Conservation (phyloP, 2,113 vertebrate genomes). For the Oenanthe oenanthe region DNA sequence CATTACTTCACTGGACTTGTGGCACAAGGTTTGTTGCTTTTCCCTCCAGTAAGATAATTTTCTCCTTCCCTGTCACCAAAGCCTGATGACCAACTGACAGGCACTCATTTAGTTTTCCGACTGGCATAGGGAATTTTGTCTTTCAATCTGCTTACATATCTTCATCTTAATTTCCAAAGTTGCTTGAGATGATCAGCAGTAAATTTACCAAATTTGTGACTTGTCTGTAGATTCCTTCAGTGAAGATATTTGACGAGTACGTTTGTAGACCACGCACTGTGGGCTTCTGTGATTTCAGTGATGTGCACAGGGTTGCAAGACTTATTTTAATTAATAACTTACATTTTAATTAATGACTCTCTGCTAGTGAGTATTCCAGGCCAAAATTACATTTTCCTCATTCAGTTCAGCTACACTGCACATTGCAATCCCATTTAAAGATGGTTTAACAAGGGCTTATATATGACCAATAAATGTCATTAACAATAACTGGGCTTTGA, state of each 20-base stretch:
- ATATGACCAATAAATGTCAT: not conserved
- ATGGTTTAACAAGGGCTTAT: not conserved
- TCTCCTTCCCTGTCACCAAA: not conserved
- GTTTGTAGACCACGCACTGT: not conserved
- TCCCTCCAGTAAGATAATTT: not conserved
- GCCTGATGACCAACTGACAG: not conserved
- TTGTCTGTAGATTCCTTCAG: not conserved
- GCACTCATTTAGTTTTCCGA: not conserved
- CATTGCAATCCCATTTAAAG: not conserved
- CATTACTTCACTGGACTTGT: not conserved
- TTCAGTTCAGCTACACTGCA: not conserved
- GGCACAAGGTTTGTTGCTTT: not conserved
- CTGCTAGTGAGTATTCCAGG: not conserved
- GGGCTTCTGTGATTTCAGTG: not conserved
- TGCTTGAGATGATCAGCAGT: not conserved
- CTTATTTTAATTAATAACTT: not conserved
- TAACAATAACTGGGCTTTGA: not conserved
- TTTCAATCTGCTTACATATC: not conserved
- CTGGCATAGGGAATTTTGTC: not conserved
- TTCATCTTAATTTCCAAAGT: not conserved
- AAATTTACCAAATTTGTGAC: not conserved
- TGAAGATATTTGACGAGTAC: not conserved
- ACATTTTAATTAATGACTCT: not conserved
- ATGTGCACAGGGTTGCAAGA: not conserved
- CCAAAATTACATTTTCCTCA: not conserved